phyloP scores from a whole-genome alignment of 2,888 invertebrate species.

The Drosophila prostipennis region DNA sequence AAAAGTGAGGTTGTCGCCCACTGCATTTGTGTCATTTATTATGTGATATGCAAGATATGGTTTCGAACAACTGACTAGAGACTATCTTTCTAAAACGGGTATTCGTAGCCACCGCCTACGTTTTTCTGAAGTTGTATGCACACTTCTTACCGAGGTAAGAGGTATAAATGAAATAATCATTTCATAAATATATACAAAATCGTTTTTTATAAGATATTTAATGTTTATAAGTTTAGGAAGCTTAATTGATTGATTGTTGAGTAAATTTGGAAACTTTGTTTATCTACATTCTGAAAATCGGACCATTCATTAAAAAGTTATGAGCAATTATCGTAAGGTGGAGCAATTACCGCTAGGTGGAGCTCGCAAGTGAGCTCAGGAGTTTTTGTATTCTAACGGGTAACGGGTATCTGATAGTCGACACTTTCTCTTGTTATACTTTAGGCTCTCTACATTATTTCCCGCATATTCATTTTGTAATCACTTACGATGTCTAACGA shows the following conservation, averaged over 20 bases:
- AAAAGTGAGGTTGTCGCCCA: conserved; percentile 19
- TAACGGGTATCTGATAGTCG: too few species aligned
- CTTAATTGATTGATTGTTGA: too few species aligned
- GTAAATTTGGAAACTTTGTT: too few species aligned
- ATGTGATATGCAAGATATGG: not conserved
- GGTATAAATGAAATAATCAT: not conserved
- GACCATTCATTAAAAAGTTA: too few species aligned
- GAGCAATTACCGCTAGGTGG: too few species aligned
- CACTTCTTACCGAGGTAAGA: not conserved
- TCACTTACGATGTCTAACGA: conserved; percentile 13
- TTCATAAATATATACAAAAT: not conserved
- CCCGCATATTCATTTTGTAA: not conserved
- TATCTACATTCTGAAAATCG: too few species aligned
- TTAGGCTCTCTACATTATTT: not conserved
- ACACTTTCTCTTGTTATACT: not conserved
- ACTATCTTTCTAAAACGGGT: not conserved
- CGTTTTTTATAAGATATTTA: not conserved
- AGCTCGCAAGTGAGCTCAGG: too few species aligned
- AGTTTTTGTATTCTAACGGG: too few species aligned
- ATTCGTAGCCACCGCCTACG: conserved; percentile 2
- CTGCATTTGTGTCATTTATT: conserved; percentile 14
- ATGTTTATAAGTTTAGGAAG: too few species aligned
- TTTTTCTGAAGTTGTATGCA: not conserved
- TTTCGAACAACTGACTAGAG: not conserved
- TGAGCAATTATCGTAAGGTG: too few species aligned